phyloP scores from a whole-genome alignment of 2,888 invertebrate genomes.

The Dione vanillae region DNA sequence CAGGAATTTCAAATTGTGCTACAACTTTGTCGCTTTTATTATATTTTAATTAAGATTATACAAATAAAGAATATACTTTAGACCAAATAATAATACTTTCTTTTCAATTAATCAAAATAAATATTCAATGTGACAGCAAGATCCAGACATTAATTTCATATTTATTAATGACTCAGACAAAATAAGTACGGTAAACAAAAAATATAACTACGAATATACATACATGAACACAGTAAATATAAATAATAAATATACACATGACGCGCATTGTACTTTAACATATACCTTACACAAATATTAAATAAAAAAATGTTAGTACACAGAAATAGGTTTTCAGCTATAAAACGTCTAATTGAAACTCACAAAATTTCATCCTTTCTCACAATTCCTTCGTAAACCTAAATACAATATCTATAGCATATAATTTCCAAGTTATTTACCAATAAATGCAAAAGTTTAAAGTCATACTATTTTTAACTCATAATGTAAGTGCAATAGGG shows the following conservation, averaged over 20 bases:
- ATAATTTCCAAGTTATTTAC: conserved; percentile 10
- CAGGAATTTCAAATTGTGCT: background rate
- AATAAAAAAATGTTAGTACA: background rate
- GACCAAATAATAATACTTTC: background rate
- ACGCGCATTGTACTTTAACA: background rate
- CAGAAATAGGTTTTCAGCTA: background rate
- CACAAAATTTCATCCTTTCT: background rate
- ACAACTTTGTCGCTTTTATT: background rate
- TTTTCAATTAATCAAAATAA: background rate
- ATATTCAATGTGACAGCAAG: background rate
- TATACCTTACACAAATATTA: background rate
- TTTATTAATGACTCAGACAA: too few species aligned
- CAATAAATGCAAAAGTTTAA: conserved; percentile 18
- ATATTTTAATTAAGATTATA: background rate
- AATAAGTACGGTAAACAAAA: too few species aligned
- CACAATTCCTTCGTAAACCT: background rate
- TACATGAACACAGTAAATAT: too few species aligned
- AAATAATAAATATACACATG: too few species aligned
- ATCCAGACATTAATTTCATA: background rate
- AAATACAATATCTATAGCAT: background rate
- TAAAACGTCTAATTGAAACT: background rate
- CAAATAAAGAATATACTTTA: background rate
- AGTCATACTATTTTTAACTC: conserved; percentile 15
- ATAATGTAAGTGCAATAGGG: background rate
- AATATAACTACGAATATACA: too few species aligned